Evolutionary conservation across 1,140 invertebrate genomes (phyloP).

Genomic region (Branchinecta lynchi): DNA sequence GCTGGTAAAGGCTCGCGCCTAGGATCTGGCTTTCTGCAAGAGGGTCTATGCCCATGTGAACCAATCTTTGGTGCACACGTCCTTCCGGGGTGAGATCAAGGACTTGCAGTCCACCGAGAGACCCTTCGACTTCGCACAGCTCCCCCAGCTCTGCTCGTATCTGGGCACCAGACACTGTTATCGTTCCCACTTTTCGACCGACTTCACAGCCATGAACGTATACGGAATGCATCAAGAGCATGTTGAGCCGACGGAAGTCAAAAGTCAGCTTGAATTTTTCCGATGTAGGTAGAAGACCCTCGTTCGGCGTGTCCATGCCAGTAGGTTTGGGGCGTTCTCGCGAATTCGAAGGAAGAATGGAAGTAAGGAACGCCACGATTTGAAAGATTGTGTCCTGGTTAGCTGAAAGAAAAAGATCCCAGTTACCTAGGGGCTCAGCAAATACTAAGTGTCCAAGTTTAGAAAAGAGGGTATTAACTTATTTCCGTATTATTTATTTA

Average conservation of each 20-base stretch:
- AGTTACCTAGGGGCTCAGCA: not conserved
- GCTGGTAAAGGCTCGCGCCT: conserved; percentile 26
- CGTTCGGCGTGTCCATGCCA: not conserved
- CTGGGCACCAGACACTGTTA: conserved; percentile 72
- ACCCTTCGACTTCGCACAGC: conserved; percentile 53
- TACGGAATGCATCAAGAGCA: conserved; percentile 62
- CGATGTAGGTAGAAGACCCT: not conserved
- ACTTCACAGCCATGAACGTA: conserved; percentile 46
- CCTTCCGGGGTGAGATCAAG: conserved; percentile 75
- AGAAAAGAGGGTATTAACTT: no score
- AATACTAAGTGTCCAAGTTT: not conserved
- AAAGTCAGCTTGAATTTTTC: conserved; percentile 44
- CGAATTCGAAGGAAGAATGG: conserved; percentile 13
- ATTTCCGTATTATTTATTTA: no score
- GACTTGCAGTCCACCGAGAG: conserved; percentile 69
- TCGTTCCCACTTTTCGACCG: conserved; percentile 80
- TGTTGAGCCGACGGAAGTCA: conserved; percentile 78
- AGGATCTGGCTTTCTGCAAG: conserved; percentile 30
- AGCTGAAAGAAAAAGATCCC: conserved; percentile 38
- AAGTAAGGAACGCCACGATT: conserved; percentile 53
- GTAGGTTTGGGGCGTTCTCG: not conserved
- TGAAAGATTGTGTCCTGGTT: conserved; percentile 92
- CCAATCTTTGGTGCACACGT: conserved; percentile 61
- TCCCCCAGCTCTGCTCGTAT: conserved; percentile 69
- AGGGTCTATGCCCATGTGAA: conserved; percentile 66